Evolutionary conservation across 2,888 invertebrate genomes (phyloP).

Genomic region (Chirona hameri): DNA sequence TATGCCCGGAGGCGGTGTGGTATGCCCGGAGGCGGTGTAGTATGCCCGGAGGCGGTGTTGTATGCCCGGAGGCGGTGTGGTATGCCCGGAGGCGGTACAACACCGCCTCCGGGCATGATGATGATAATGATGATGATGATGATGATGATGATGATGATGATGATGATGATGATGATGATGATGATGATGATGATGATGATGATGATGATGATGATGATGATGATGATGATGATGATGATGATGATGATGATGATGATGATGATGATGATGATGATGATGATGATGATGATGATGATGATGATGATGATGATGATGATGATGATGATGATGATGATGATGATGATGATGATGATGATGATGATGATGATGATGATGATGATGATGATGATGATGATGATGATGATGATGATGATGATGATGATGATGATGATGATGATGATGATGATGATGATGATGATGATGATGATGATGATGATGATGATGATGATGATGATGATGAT

Average conservation of each 20-base stretch:
- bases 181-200: constrained; percentile 8
- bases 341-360: constrained; percentile 22
- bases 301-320: constrained; percentile 22
- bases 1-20: no score
- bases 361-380: constrained; percentile 22
- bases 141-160: constrained; percentile 12
- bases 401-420: constrained; percentile 22
- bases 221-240: constrained; percentile 7
- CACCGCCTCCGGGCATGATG: background rate
- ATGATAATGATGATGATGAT: constrained; percentile 7
- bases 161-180: constrained; percentile 8
- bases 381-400: constrained; percentile 22
- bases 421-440: constrained; percentile 22
- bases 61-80: no score
- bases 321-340: constrained; percentile 22
- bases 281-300: constrained; percentile 22
- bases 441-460: constrained; percentile 22
- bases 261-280: constrained; percentile 5
- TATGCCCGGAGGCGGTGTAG: no score
- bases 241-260: constrained; percentile 11
- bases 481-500: constrained; percentile 22
- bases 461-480: constrained; percentile 22
- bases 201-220: constrained; percentile 6
- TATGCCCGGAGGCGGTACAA: no score
- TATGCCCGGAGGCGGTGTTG: no score